phyloP scores from a whole-genome alignment of 2,113 vertebrate species.

The Ptilorrhoa leucosticta region DNA sequence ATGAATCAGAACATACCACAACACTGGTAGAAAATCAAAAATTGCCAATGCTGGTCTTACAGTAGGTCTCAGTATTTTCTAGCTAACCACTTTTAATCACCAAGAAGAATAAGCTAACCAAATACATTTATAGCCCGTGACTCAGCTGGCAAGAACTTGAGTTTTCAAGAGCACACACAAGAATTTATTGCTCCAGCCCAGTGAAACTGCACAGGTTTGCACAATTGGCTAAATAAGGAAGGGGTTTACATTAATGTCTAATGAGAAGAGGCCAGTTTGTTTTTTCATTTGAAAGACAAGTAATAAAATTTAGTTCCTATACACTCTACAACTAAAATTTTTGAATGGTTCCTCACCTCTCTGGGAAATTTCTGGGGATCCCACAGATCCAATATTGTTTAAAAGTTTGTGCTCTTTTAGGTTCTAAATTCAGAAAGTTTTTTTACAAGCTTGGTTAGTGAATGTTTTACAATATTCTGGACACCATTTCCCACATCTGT shows the following conservation, averaged over 20 bases:
- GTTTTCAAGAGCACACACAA: not conserved
- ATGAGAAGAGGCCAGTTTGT: not conserved
- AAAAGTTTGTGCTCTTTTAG: not conserved
- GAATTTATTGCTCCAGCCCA: not conserved
- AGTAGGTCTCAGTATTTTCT: not conserved
- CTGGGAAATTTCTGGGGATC: not conserved
- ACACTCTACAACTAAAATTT: not conserved
- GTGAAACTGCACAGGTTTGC: not conserved
- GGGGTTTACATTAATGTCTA: not conserved
- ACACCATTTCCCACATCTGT: not conserved
- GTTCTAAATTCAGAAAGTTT: not conserved
- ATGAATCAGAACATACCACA: not conserved
- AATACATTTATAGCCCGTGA: not conserved
- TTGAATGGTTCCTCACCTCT: not conserved
- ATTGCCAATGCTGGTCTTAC: not conserved
- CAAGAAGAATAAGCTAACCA: not conserved
- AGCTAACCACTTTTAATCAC: not conserved
- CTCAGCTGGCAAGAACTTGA: not conserved
- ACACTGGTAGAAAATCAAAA: not conserved
- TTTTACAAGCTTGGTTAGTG: not conserved
- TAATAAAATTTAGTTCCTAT: not conserved
- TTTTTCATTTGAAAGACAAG: not conserved
- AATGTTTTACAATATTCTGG: not conserved
- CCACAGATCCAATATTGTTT: not conserved
- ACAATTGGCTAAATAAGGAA: not conserved